These are phyloP conservation scores for Julus scanicus DNA, from an alignment of 2,888 invertebrate species.

Conservation along the genomic window DNA sequence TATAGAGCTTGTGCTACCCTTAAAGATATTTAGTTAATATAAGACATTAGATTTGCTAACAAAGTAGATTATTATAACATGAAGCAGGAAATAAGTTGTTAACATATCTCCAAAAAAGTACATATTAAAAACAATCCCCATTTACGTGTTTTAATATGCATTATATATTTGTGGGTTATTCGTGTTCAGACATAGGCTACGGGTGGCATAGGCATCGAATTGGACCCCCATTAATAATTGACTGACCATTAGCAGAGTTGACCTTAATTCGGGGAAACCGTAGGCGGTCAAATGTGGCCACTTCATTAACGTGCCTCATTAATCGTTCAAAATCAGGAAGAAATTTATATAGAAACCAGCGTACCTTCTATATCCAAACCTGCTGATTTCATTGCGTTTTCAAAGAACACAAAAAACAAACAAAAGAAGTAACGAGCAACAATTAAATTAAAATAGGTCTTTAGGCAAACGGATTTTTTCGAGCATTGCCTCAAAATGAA, in stretches of 20 bases:
- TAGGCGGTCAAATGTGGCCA: conserved; percentile 30
- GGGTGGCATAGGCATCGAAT: conserved; percentile 5
- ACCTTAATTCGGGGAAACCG: conserved; percentile 32
- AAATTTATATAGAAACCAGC: conserved; percentile 32
- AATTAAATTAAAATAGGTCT: conserved; percentile 34
- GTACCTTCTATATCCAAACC: not conserved
- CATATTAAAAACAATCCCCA: not conserved
- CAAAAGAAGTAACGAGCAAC: not conserved
- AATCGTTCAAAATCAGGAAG: conserved; percentile 39
- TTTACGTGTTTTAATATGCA: not conserved
- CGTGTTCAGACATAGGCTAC: not conserved
- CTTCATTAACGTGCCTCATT: conserved; percentile 32
- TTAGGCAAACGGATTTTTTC: not conserved
- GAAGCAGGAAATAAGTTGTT: not conserved
- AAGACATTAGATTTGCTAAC: not conserved
- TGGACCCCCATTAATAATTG: conserved; percentile 38
- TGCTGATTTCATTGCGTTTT: conserved; percentile 32
- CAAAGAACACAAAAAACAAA: not conserved
- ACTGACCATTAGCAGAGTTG: not conserved
- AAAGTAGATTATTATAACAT: not conserved
- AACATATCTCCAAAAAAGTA: not conserved
- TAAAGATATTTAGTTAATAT: not conserved
- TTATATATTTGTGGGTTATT: conserved; percentile 28
- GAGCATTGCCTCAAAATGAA: not conserved
- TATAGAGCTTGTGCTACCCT: not conserved